Percentiles rank a stretch among this genome's conserved stretches.
Evolutionary conservation across 1,140 invertebrate species (phyloP).

Genomic region (Drosophila sturtevanti): DNA sequence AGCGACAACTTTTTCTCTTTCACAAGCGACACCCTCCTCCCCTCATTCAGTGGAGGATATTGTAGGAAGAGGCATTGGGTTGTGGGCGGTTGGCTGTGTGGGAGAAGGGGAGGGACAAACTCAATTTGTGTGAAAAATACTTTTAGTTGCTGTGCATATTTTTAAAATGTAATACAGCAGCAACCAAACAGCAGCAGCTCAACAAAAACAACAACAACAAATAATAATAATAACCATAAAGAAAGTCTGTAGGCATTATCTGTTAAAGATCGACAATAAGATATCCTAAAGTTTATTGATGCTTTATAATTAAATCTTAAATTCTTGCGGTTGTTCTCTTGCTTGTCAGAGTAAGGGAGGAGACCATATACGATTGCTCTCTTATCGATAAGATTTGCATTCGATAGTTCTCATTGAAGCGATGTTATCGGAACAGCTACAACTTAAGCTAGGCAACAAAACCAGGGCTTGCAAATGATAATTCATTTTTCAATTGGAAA

Average conservation of each 20-base stretch:
- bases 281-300: background rate
- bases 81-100: background rate
- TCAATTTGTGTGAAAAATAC: constrained; percentile 78
- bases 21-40: too few species aligned
- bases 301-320: too few species aligned
- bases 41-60: background rate
- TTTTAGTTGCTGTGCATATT: constrained; percentile 77
- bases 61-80: background rate
- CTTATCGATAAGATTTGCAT: too few species aligned
- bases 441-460: too few species aligned
- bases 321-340: too few species aligned
- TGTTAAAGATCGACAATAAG: background rate
- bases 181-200: constrained; percentile 36
- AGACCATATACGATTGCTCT: too few species aligned
- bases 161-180: constrained; percentile 62
- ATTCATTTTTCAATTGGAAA: too few species aligned
- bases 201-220: constrained; percentile 14
- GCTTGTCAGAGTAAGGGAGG: too few species aligned
- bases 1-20: constrained; percentile 37
- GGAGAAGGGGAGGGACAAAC: constrained; percentile 45
- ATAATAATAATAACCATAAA: constrained; percentile 30
- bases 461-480: too few species aligned
- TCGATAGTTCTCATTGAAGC: too few species aligned
- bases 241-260: constrained; percentile 23
- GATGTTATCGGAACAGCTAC: too few species aligned